Percentiles rank a stretch among this genome's conserved stretches.
phyloP scores from a whole-genome alignment of 1,140 invertebrate species.

The Pinna nobilis region DNA sequence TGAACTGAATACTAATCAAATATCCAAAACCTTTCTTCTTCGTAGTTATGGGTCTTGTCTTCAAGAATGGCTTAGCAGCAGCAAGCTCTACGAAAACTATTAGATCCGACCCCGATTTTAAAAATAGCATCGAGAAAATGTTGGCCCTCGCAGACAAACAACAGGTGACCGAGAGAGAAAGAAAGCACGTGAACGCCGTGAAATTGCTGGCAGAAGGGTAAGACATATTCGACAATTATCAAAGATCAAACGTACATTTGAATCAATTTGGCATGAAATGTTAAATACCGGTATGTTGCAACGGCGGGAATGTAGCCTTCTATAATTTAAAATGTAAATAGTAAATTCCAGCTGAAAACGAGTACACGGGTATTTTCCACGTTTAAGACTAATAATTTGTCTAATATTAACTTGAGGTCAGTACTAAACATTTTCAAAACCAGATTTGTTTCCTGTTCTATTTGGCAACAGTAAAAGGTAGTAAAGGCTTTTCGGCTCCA shows the following conservation, averaged over 20 bases:
- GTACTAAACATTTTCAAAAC: no score
- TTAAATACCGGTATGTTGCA: background rate
- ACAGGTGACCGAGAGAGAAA: background rate
- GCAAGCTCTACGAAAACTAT: background rate
- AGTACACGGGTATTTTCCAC: background rate
- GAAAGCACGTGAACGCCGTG: background rate
- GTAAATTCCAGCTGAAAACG: background rate
- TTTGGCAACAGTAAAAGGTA: no score
- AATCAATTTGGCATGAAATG: background rate
- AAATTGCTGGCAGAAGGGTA: background rate
- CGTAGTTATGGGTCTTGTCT: background rate
- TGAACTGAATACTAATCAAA: no score
- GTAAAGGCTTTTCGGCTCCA: no score
- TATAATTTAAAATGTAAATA: no score
- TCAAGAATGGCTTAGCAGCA: background rate
- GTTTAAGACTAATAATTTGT: background rate
- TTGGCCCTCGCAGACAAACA: background rate
- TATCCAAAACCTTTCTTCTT: background rate
- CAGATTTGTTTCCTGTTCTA: no score
- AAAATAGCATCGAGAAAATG: constrained; percentile 1
- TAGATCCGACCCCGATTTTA: background rate
- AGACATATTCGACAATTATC: background rate
- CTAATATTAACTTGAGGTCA: background rate
- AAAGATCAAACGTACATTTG: background rate
- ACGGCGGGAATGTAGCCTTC: background rate